A percentile compares a stretch with the other conserved stretches of the same genome.
These are phyloP conservation scores for Brachynemurus nebulosus DNA, from an alignment of 2,888 invertebrate species.

Conservation along the genomic window DNA sequence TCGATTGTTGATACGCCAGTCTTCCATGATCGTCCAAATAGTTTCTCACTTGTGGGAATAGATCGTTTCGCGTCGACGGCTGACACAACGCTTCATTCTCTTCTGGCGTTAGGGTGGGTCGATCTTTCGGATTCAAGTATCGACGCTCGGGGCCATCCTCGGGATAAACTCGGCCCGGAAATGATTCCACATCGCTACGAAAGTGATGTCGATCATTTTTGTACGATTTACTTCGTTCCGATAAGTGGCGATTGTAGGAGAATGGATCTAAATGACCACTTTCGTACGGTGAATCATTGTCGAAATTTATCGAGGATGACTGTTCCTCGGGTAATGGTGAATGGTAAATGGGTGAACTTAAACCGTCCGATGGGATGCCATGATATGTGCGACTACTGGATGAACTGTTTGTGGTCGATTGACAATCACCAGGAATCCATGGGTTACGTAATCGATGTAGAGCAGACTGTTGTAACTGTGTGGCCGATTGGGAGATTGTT, in stretches of 20 bases:
- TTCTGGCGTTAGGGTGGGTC: neutral
- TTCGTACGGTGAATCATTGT: constrained; percentile 6
- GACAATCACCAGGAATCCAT: constrained; percentile 5
- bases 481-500: constrained; percentile 4
- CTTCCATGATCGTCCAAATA: neutral
- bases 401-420: constrained; percentile 4
- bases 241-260: neutral
- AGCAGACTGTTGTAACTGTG: constrained; percentile 5
- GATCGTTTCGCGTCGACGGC: neutral
- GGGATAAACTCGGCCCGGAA: constrained; percentile 4
- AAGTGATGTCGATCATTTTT: neutral
- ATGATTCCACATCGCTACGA: neutral
- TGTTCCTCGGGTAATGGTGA: constrained; percentile 33
- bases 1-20: constrained; percentile 2
- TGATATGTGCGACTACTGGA: constrained; percentile 6
- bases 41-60: neutral
- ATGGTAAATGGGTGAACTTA: constrained; percentile 37
- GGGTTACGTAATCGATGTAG: constrained; percentile 2
- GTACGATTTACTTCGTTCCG: neutral
- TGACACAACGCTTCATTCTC: constrained; percentile 4
- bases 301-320: constrained; percentile 25
- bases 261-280: constrained; percentile 3
- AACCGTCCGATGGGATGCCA: constrained; percentile 27
- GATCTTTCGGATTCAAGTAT: constrained; percentile 1
- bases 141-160: constrained; percentile 5